Conservation (phyloP, 2,797 vertebrate species). For the Melanogrammus aeglefinus region DNA sequence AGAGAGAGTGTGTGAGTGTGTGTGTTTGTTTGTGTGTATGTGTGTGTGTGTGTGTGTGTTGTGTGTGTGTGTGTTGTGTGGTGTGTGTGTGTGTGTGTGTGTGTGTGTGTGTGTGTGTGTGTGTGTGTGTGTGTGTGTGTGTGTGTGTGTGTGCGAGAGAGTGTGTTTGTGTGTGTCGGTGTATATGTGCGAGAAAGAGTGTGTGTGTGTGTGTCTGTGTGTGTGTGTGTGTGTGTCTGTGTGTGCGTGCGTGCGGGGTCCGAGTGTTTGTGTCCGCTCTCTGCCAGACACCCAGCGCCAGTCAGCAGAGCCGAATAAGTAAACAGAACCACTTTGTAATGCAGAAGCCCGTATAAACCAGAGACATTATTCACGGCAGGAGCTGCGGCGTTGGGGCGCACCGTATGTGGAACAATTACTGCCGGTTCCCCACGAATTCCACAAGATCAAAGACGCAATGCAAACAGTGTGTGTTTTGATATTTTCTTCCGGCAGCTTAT, state of each 20-base stretch:
- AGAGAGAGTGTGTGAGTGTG: background rate
- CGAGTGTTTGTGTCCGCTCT: background rate
- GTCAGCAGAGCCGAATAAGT: background rate
- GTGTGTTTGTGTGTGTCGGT: background rate
- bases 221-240: background rate
- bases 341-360: background rate
- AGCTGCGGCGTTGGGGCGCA: background rate
- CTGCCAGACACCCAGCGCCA: background rate
- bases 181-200: background rate
- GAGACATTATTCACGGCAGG: background rate
- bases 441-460: background rate
- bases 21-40: background rate
- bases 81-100: background rate
- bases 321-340: slow-evolving; percentile 2
- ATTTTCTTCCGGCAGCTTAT: background rate
- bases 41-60: background rate
- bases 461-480: background rate
- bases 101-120: background rate
- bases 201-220: background rate
- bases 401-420: background rate
- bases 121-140: background rate
- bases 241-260: background rate
- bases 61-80: background rate
- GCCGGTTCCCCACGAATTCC: background rate
- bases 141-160: too few species aligned